Base-by-base conservation (phyloP, 2,113 vertebrate species). In the Calypte anna region DNA sequence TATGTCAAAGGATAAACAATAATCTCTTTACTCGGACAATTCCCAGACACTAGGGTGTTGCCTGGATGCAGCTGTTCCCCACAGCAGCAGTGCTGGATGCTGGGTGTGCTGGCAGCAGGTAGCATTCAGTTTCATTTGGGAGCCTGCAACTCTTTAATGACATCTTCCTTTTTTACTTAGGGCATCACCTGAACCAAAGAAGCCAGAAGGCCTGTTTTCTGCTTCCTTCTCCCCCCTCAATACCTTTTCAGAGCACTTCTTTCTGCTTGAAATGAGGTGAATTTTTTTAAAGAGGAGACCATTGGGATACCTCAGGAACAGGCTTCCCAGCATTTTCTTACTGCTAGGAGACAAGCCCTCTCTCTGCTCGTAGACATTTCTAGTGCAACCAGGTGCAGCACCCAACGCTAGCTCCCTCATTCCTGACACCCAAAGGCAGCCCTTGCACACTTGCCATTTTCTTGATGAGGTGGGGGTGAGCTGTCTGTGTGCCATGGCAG, bases 331-430 rank as follows among this genome's bases (percentile, higher is more conserved):
- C 30, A 27, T 64, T 51, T 51, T 7, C 30, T 24, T 68, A 24
- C 24, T 0, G 2, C 36, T 68, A 48, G 59, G 31, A 80, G 55
- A 50, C 27, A 68, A 12, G 40, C 40, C 40, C 40, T 12, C 18
- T 20, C 22, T 46, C 33, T 0, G 0, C 43, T 74, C 61, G 36
- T 33, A 67, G 40, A 33, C 20, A 57, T 24, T 64, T 73, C 28
- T 31, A 83, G 23, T 57, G 48, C 31, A 62, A 46, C 19, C 43
- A 51, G 62, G 68, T 31, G 38, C 50, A 70, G 36, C 44, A 59
- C 38, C 18, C 0, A 1, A 22, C 0, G 3, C 0, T 2, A 69
- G 30, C 10, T 59, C 38, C 51, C 46, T 23, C 2, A 0, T 80
- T 72, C 51, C 85, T 80, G 75, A 53, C 63, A 55, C 53, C 30